Evolutionary conservation across 2,888 invertebrate species (phyloP).

Genomic region (Watsonalla cultraria): DNA sequence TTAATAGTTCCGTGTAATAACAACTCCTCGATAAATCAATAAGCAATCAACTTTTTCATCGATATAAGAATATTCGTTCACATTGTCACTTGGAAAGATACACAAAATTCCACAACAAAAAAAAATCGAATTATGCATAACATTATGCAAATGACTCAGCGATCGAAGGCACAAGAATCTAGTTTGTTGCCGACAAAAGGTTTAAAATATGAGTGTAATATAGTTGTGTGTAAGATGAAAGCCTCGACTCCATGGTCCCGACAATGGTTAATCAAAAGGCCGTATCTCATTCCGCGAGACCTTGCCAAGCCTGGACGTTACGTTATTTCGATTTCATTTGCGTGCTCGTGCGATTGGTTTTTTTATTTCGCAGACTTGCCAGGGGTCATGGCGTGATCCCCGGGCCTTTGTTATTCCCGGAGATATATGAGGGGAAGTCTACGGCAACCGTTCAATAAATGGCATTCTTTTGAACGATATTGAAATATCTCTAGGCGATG

Average conservation of each 20-base stretch:
- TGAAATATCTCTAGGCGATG: conserved; percentile 69
- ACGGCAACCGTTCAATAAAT: conserved; percentile 57
- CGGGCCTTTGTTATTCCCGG: conserved; percentile 63
- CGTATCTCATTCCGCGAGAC: conserved; percentile 70
- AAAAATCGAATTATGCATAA: conserved; percentile 22
- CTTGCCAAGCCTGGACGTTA: conserved; percentile 52
- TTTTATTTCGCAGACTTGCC: conserved; percentile 47
- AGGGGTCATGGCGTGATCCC: conserved; percentile 66
- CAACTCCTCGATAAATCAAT: too few species aligned
- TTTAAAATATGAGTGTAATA: background rate
- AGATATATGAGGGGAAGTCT: conserved; percentile 68
- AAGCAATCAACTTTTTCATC: too few species aligned
- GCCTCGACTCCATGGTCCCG: conserved; percentile 49
- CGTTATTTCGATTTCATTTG: conserved; percentile 78
- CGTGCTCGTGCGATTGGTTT: conserved; percentile 67
- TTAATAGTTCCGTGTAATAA: conserved; percentile 24
- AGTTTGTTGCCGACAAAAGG: background rate
- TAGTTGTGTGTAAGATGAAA: conserved; percentile 8
- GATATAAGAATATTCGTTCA: conserved; percentile 7
- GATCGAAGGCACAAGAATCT: background rate
- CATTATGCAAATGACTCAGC: conserved; percentile 29
- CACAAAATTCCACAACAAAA: conserved; percentile 6
- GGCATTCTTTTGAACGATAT: conserved; percentile 68
- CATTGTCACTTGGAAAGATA: conserved; percentile 12
- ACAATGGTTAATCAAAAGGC: conserved; percentile 75